A percentile compares a stretch with the other conserved stretches of the same genome.
These are phyloP conservation scores for Protophormia terraenovae DNA, from an alignment of 2,888 invertebrate genomes.

Conservation along the genomic window DNA sequence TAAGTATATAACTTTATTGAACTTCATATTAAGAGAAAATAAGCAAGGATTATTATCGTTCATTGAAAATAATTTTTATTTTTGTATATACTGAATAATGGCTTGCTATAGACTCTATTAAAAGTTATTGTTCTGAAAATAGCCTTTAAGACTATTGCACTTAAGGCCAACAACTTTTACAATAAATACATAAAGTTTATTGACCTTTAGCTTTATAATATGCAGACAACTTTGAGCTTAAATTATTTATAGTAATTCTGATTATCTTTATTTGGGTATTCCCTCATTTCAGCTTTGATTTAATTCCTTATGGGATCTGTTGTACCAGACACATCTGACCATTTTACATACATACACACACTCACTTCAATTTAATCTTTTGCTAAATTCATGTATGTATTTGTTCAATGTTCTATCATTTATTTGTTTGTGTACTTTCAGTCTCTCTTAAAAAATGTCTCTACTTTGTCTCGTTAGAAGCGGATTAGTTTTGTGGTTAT, in stretches of 20 bases:
- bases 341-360: neutral
- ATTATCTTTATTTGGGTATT: neutral
- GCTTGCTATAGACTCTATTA: too few species aligned
- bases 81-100: too few species aligned
- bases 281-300: neutral
- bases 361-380: slow-evolving; percentile 30
- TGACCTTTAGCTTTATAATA: too few species aligned
- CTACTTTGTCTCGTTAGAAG: slow-evolving; percentile 62
- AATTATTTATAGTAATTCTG: neutral
- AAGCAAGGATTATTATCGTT: too few species aligned
- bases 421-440: neutral
- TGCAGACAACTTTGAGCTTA: too few species aligned
- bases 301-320: slow-evolving; percentile 1
- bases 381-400: slow-evolving; percentile 11
- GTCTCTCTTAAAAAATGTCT: slow-evolving; percentile 10
- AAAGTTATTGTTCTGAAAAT: too few species aligned
- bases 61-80: too few species aligned
- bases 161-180: too few species aligned
- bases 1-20: too few species aligned
- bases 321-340: neutral
- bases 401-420: neutral
- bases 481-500: slow-evolving; percentile 62
- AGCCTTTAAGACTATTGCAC: too few species aligned
- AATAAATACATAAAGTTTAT: too few species aligned
- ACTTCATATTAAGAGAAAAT: too few species aligned